Percentiles rank a stretch among this genome's conserved stretches.
Conservation (phyloP, 2,797 vertebrate genomes). For the Chelidonichthys spinosus region DNA sequence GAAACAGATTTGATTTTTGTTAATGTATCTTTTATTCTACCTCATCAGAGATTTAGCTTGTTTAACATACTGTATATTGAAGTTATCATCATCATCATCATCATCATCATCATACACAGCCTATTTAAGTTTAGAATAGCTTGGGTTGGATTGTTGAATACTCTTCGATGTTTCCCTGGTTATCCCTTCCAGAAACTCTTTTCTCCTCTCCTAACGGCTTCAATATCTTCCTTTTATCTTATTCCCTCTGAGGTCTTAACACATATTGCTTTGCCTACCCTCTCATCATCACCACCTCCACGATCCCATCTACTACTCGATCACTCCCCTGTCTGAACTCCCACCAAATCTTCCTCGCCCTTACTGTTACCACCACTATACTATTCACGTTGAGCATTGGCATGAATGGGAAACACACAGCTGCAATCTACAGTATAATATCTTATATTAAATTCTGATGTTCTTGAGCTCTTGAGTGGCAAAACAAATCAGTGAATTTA, state of each 20-base stretch:
- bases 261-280: neutral
- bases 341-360: conserved; percentile 4
- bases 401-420: neutral
- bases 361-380: conserved; percentile 1
- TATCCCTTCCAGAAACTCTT: neutral
- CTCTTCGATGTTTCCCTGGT: neutral
- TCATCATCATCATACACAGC: neutral
- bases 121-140: neutral
- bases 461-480: neutral
- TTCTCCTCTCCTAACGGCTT: neutral
- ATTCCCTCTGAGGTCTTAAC: conserved; percentile 1
- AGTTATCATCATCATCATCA: neutral
- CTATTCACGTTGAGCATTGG: neutral
- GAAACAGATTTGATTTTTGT: neutral
- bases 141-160: neutral
- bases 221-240: conserved; percentile 13
- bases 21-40: neutral
- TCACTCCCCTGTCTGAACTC: neutral
- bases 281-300: conserved; percentile 4
- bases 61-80: neutral
- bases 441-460: neutral
- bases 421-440: neutral
- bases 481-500: neutral
- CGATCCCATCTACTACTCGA: conserved; percentile 5
- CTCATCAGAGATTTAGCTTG: neutral